Conservation (phyloP, 2,888 invertebrate species). For the Lithophane socia region DNA sequence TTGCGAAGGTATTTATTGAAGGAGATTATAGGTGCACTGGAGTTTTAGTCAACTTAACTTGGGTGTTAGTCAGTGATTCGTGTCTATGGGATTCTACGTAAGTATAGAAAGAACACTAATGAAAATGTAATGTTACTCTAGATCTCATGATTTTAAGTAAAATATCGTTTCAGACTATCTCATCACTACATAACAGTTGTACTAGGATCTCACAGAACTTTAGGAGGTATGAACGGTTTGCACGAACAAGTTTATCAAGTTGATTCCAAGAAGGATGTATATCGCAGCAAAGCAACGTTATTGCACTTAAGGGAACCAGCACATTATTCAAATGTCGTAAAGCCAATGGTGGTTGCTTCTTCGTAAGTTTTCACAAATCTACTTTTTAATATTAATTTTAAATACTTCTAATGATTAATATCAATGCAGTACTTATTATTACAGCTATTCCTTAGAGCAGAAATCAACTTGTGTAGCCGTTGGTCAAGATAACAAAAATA, state of each 20-base stretch:
- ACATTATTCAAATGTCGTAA: conserved; percentile 91
- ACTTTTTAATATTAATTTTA: background rate
- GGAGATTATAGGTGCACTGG: conserved; percentile 93
- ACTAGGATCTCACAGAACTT: conserved; percentile 92
- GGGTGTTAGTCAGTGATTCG: conserved; percentile 91
- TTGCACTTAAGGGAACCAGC: conserved; percentile 91
- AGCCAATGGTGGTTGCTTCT: conserved; percentile 91
- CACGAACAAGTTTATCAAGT: conserved; percentile 93
- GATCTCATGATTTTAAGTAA: background rate
- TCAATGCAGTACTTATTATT: conserved; percentile 59
- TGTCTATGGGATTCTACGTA: conserved; percentile 88
- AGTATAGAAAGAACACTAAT: conserved; percentile 62
- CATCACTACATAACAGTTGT: conserved; percentile 91
- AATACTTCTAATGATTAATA: conserved; percentile 21
- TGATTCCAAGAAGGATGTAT: conserved; percentile 90
- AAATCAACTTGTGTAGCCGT: conserved; percentile 91
- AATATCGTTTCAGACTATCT: conserved; percentile 84
- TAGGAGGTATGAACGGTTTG: conserved; percentile 91
- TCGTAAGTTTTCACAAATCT: conserved; percentile 79
- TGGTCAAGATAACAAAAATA: conserved; percentile 89
- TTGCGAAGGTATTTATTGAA: conserved; percentile 93
- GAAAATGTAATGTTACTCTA: background rate
- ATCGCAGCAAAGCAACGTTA: conserved; percentile 91
- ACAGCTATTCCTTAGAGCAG: conserved; percentile 75
- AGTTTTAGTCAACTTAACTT: conserved; percentile 91